Conservation (phyloP, 23 tunicate species). For the Diplosoma virens region DNA sequence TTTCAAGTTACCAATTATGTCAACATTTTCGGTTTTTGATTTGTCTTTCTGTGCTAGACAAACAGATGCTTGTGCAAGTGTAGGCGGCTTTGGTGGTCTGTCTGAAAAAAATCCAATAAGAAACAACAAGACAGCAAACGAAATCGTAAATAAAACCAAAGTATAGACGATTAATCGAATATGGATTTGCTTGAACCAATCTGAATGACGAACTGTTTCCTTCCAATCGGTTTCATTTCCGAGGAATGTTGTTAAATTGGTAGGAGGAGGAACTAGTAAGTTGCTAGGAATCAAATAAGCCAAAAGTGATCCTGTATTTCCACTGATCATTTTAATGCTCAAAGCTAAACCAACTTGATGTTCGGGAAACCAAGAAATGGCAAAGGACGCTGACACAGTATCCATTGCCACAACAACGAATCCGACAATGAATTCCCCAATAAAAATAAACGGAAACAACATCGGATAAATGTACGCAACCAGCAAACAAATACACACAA, state of each 20-base stretch:
- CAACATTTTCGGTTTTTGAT: not conserved
- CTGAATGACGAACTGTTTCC: not conserved
- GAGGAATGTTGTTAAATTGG: too few species aligned
- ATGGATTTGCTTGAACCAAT: not conserved
- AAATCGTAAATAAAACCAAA: not conserved
- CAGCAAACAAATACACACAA: not conserved
- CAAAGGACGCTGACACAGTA: not conserved
- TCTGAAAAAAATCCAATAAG: not conserved
- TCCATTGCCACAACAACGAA: not conserved
- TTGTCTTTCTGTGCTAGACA: not conserved
- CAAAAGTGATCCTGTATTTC: not conserved
- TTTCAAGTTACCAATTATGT: not conserved
- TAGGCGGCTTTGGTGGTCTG: slow-evolving; percentile 9
- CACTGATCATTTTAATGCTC: slow-evolving; percentile 1
- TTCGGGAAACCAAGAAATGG: slow-evolving; percentile 10
- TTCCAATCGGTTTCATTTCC: too few species aligned
- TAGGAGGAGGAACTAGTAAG: not conserved
- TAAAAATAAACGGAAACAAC: not conserved
- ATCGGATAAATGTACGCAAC: not conserved
- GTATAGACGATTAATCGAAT: not conserved
- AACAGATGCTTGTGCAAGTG: slow-evolving; percentile 4
- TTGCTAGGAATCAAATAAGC: slow-evolving; percentile 9
- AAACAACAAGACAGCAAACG: not conserved
- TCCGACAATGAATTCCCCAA: slow-evolving; percentile 7
- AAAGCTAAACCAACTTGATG: slow-evolving; percentile 13